Evolutionary conservation across 2,113 vertebrate genomes (phyloP).

Genomic region (Sorex fumeus): DNA sequence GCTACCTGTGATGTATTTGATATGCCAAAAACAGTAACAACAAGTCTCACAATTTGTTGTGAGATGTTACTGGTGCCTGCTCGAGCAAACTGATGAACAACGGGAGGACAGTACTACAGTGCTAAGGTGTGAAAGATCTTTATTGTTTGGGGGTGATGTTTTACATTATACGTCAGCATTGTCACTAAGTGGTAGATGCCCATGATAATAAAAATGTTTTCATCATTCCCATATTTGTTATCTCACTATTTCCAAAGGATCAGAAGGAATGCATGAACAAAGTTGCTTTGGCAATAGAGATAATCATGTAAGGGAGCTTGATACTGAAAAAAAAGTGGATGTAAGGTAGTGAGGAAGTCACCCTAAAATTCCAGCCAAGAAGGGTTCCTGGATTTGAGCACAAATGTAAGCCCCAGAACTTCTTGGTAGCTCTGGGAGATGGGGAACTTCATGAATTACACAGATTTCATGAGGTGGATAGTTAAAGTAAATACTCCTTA

Average conservation of each 20-base stretch:
- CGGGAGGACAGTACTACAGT: too few species aligned
- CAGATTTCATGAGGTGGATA: slow-evolving; percentile 36
- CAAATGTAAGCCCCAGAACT: not conserved
- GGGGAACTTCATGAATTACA: slow-evolving; percentile 45
- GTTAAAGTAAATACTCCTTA: slow-evolving; percentile 57
- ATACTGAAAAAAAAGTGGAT: not conserved
- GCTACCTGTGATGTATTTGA: too few species aligned
- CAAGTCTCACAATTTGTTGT: too few species aligned
- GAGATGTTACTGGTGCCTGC: too few species aligned
- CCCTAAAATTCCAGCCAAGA: not conserved
- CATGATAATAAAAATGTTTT: slow-evolving; percentile 43
- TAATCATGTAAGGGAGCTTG: not conserved
- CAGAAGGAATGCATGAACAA: not conserved
- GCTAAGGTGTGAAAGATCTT: slow-evolving; percentile 5
- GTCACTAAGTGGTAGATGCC: not conserved
- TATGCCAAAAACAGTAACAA: too few species aligned
- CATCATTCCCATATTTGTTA: not conserved
- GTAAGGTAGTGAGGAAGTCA: not conserved
- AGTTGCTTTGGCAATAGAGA: not conserved
- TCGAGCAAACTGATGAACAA: too few species aligned
- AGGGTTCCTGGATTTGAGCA: not conserved
- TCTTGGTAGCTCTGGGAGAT: not conserved
- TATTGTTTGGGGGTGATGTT: not conserved
- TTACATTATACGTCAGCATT: slow-evolving; percentile 18
- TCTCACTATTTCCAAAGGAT: slow-evolving; percentile 47